phyloP scores from a whole-genome alignment of 1,140 invertebrate genomes.

The Caerostris extrusa region DNA sequence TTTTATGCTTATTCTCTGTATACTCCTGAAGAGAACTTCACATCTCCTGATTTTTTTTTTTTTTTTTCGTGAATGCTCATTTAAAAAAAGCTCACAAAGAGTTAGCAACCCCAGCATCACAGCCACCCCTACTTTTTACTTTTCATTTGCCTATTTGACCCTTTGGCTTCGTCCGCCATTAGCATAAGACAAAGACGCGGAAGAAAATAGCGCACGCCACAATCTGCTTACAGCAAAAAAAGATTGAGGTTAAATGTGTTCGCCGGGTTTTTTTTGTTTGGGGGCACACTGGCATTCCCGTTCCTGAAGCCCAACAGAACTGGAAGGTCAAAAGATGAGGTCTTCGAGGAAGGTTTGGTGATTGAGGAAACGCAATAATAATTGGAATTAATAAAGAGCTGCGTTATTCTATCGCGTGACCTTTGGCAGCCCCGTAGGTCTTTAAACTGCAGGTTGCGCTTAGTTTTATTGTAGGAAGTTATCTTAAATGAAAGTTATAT shows the following conservation, averaged over 20 bases:
- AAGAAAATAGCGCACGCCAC: constrained; percentile 43
- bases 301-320: background rate
- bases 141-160: background rate
- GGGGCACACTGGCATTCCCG: background rate
- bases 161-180: background rate
- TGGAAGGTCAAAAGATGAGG: constrained; percentile 9
- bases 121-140: no score
- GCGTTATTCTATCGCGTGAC: constrained; percentile 2
- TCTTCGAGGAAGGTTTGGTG: background rate
- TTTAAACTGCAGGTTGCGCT: background rate
- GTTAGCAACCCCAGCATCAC: no score
- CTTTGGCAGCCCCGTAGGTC: background rate
- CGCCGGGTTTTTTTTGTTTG: background rate
- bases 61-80: no score
- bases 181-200: constrained; percentile 52
- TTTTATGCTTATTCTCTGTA: no score
- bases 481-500: background rate
- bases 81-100: no score
- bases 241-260: constrained; percentile 51
- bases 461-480: background rate
- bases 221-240: background rate
- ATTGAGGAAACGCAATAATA: background rate
- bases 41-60: no score
- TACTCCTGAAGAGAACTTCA: no score
- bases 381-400: constrained; percentile 33